These are phyloP conservation scores for Macropis europaea DNA, from an alignment of 2,888 invertebrate species.

Conservation along the genomic window DNA sequence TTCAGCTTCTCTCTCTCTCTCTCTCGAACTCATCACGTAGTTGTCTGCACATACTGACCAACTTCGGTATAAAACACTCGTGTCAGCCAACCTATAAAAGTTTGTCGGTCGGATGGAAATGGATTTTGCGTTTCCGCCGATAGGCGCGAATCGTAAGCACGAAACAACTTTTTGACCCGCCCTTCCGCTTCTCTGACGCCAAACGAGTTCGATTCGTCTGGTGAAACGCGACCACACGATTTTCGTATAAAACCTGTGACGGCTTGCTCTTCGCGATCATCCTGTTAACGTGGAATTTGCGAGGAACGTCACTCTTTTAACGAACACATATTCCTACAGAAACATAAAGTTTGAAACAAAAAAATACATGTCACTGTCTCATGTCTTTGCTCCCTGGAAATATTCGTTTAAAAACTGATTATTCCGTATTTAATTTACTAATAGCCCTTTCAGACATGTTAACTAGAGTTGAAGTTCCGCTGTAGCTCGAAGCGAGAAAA, in stretches of 20 bases:
- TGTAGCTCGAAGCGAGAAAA: too few species aligned
- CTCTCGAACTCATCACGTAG: constrained; percentile 6
- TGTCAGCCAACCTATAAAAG: constrained; percentile 43
- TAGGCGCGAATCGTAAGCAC: constrained; percentile 41
- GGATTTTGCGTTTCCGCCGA: constrained; percentile 43
- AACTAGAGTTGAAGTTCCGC: too few species aligned
- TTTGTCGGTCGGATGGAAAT: constrained; percentile 44
- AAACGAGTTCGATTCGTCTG: constrained; percentile 5
- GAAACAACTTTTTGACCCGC: constrained; percentile 43
- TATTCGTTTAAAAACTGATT: too few species aligned
- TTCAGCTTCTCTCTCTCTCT: constrained; percentile 1
- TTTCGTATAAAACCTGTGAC: background rate
- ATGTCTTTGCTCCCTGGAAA: too few species aligned
- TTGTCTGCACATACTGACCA: constrained; percentile 27
- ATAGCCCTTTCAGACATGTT: too few species aligned
- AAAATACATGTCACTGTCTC: too few species aligned
- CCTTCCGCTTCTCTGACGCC: background rate
- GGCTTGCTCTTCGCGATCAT: background rate
- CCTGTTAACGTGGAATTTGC: background rate
- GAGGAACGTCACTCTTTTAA: too few species aligned
- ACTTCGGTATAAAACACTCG: constrained; percentile 43
- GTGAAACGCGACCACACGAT: background rate
- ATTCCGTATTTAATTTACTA: too few species aligned
- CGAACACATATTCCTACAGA: too few species aligned
- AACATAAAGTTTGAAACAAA: too few species aligned